Base-by-base conservation (phyloP, 2,113 vertebrate species). In the Passer montanus region DNA sequence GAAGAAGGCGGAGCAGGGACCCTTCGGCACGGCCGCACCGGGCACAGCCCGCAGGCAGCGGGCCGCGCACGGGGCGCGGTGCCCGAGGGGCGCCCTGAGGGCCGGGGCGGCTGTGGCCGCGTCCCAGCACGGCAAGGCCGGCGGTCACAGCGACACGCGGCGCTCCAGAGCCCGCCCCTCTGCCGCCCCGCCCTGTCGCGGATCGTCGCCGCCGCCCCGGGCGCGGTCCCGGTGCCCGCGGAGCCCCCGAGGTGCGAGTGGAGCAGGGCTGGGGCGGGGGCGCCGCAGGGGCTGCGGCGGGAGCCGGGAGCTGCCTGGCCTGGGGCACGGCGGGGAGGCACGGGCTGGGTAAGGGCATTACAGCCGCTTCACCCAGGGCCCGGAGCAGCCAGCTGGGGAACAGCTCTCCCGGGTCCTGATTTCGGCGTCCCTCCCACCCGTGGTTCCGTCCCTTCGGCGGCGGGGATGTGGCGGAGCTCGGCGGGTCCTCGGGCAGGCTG, bases 121-220 rank as follows among this genome's bases (percentile, higher is more conserved):
- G 1, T 23, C 41, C 18, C 24, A 3, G 3, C 39, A 5, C 2
- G 74, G 39, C 50, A 9, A 16, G 3, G 3, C 5, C 35, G 2
- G 33, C 27, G 14, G 2, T 0, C 27, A 20, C 2, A 23, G 4
- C 8, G 1, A 13, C 33, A 6, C 0, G 1, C 1, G 0, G 4
- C 0, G 12, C 17, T 18, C 46, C n/a, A 2, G 2, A 8, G 68
- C 52, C 21, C n/a, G 26, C 31, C 26, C 39, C 47, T 4, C 7
- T 30, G 13, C 55, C 20, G 24, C 22, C 64, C 79, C 39, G 39
- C 44, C 56, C 27, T 63, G 60, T 53, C 46, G 35, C 67, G 5
- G 30, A 4, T 72, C 39, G 39, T 41, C 39, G 28, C 31, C 18
- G 31, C 28, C 19, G 15, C 6, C 43, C 37, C 15, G 17, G 47